Evolutionary conservation across 2,797 vertebrate species (phyloP), one percentile per base, ranked within the genome.

Genomic region (Acrossocheilus fasciatus): DNA sequence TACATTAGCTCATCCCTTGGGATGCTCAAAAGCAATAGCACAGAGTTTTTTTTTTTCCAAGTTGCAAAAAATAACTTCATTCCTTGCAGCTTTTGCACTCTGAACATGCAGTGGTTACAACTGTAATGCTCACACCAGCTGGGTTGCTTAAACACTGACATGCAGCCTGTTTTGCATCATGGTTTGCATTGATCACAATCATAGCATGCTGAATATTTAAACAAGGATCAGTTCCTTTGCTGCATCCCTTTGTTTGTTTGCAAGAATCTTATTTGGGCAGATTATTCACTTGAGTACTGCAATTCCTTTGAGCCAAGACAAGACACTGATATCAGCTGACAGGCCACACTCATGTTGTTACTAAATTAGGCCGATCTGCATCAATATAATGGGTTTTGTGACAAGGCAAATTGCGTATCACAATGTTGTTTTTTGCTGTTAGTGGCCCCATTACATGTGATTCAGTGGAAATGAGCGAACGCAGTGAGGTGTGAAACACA

Each of bases 271-370:
- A 73, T 83, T 57, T 70, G 59, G 47, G 41, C 83, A 66, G 80
- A 59, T 82, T 85, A 80, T 81, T 83, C 69, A 75, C 50, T 75
- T 4, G 72, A 74, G 64, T 74, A 54, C 47, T 43, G 17, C 62
- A 66, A 62, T 75, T 66, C 72, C 81, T 86, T 77, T 64, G 50
- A 77, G 86, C 75, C 6, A 80, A 80, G 62, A 78, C 66, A 66
- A 72, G 69, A 87, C 6, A 6, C 39, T 87, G 74, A 87, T 87
- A 45, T 86, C 39, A 36, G 30, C 47, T 83, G 88, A 86, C 88
- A 81, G 83, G 84, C 83, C 81, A 26, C 82, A 72, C 69, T 87
- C 80, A 52, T 50, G 75, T 59, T 39, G 69, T 70, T 66, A 84
- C 59, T 69, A 82, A 76, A 76, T 66, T 52, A 74, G 72, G 57